Conservation (phyloP, 1,140 invertebrate genomes). For the Berghia stephanieae region DNA sequence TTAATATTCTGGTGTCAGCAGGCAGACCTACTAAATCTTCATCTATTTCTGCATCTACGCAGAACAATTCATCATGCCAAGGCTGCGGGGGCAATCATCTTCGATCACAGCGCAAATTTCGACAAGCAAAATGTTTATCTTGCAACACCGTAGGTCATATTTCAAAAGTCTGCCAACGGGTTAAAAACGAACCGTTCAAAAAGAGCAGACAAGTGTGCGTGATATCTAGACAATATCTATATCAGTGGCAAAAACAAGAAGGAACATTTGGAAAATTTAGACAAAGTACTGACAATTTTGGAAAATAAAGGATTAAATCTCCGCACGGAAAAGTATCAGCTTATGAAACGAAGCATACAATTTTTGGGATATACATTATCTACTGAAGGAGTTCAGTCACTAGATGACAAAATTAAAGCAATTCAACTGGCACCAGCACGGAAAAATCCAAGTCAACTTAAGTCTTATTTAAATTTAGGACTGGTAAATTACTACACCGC, state of each 20-base stretch:
- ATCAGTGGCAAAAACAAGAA: slow-evolving; percentile 42
- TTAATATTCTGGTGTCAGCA: too few species aligned
- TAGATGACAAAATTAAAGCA: not conserved
- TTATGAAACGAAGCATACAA: not conserved
- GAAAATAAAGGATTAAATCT: slow-evolving; percentile 23
- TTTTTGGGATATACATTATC: not conserved
- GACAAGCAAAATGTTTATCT: too few species aligned
- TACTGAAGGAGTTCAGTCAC: not conserved
- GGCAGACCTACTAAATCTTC: too few species aligned
- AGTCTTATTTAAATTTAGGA: not conserved
- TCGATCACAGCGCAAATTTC: too few species aligned
- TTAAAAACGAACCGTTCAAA: too few species aligned
- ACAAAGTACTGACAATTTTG: slow-evolving; percentile 34
- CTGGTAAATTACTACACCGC: not conserved
- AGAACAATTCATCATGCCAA: too few species aligned
- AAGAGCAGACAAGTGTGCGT: not conserved
- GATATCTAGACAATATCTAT: slow-evolving; percentile 42
- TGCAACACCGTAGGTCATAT: too few species aligned
- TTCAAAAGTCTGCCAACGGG: too few species aligned
- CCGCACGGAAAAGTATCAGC: slow-evolving; percentile 33
- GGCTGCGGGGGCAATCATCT: too few species aligned
- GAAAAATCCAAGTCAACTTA: not conserved
- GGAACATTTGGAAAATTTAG: slow-evolving; percentile 39
- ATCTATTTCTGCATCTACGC: too few species aligned
- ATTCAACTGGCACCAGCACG: not conserved